phyloP scores from a whole-genome alignment of 1,140 invertebrate species.

The Bombus vancouverensis region DNA sequence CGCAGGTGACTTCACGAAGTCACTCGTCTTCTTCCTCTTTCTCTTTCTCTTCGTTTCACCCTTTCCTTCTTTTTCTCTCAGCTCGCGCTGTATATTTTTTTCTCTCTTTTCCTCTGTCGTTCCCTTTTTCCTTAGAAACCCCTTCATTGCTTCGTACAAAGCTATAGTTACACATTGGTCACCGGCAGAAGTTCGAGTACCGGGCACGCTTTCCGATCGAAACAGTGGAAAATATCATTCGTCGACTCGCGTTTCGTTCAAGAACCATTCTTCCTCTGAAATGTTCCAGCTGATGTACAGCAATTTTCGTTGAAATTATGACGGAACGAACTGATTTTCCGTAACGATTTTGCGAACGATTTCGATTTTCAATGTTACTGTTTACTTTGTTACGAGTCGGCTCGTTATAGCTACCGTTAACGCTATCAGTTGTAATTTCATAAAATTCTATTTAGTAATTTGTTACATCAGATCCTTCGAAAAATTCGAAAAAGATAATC shows the following conservation, averaged over 20 bases:
- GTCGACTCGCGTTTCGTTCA: not conserved
- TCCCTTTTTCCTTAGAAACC: constrained; percentile 38
- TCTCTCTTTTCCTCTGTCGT: not conserved
- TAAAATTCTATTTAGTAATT: not conserved
- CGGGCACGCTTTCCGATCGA: not conserved
- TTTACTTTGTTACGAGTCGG: too few species aligned
- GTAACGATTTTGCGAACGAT: not conserved
- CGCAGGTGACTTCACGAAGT: constrained; percentile 57
- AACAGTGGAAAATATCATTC: constrained; percentile 6
- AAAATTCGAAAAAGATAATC: not conserved
- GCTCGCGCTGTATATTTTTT: not conserved
- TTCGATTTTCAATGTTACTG: not conserved
- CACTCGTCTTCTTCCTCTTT: not conserved
- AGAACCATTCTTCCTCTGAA: too few species aligned
- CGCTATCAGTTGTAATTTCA: not conserved
- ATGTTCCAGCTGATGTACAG: too few species aligned
- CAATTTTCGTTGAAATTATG: not conserved
- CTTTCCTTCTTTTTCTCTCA: not conserved
- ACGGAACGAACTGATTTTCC: not conserved
- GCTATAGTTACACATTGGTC: constrained; percentile 35
- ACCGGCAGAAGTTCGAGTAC: not conserved
- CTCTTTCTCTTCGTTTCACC: not conserved
- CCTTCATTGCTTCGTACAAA: constrained; percentile 41
- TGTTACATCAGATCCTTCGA: not conserved
- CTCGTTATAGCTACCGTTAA: too few species aligned